These are phyloP conservation scores for Ooceraea biroi DNA, from an alignment of 1,140 invertebrate genomes.

Conservation along the genomic window DNA sequence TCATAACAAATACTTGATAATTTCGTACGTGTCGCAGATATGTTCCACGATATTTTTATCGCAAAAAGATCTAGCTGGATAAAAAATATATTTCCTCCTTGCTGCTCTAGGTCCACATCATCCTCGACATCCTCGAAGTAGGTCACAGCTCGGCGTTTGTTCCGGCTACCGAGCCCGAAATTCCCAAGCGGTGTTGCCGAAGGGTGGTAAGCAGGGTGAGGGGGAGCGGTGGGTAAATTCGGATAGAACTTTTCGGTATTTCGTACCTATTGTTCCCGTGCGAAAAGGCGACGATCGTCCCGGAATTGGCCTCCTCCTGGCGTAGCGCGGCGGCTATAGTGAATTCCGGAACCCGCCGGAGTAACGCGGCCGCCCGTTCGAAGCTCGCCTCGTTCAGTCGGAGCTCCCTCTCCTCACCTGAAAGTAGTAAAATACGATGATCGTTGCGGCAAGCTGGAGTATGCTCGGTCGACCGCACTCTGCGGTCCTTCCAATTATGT, in stretches of 20 bases:
- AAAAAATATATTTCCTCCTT: background rate
- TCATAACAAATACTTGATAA: background rate
- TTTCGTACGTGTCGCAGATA: background rate
- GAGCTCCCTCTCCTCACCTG: slow-evolving; percentile 91
- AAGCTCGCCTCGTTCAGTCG: slow-evolving; percentile 90
- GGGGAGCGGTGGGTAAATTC: background rate
- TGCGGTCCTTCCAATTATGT: background rate
- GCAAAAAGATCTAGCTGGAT: background rate
- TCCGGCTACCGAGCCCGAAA: background rate
- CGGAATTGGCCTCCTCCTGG: slow-evolving; percentile 93
- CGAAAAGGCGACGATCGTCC: slow-evolving; percentile 93
- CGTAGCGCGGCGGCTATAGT: slow-evolving; percentile 92
- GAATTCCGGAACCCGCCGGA: slow-evolving; percentile 92
- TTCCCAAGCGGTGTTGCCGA: background rate
- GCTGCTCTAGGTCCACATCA: background rate
- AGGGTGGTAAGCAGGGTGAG: too few species aligned
- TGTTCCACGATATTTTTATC: too few species aligned
- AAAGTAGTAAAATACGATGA: slow-evolving; percentile 76
- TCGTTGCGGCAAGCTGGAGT: slow-evolving; percentile 43
- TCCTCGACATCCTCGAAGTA: slow-evolving; percentile 23
- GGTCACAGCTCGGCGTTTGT: slow-evolving; percentile 3
- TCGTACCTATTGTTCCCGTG: slow-evolving; percentile 90
- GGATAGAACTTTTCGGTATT: slow-evolving; percentile 27
- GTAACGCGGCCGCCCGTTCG: slow-evolving; percentile 89
- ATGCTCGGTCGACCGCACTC: background rate